Base-by-base conservation (phyloP, 2,797 vertebrate genomes). In the Amblyopsis hoosieri region DNA sequence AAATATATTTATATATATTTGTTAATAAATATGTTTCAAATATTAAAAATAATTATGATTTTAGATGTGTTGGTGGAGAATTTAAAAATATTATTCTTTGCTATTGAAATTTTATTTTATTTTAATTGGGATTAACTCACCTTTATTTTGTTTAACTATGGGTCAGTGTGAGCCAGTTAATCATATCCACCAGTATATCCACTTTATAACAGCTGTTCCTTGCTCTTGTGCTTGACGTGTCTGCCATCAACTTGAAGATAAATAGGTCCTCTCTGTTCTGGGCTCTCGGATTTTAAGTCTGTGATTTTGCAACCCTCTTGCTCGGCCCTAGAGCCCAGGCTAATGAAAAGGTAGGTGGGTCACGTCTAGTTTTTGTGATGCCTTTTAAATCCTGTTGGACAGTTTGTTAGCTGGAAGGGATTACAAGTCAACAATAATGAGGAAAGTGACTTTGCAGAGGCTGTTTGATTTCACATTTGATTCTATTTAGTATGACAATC, bases 331-430 rank as follows among this genome's bases (percentile, higher is more conserved):
- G 63, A 60, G 23, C 12, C 31, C 19, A 13, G 42, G 66, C 64
- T 58, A 62, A 58, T 75, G 74, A 50, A 73, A 60, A 67, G 71
- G 67, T 77, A 53, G 66, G 62, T 49, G 64, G 71, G 77, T 74
- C 60, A 49, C 71, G 58, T 56, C 1, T 59, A 71, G 77, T 55
- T 67, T 82, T 79, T 84, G 82, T 69, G 46, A 67, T 80, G 69
- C 68, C 62, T 65, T 64, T 85, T 54, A 86, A 84, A 89, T 87
- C 85, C 87, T 74, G 64, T 60, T 81, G 79, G 71, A 74, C 60
- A 63, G 70, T 83, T 86, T 82, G 76, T 85, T 86, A 85, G 74
- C 68, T 79, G 74, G 51, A 57, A 67, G 64, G 86, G 91, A 91
- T 93, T 91, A 91, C 55, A 71, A 53, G 66, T 60, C 76, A 76